Base-by-base conservation (phyloP, 2,113 vertebrate genomes). In the Mormyrus iriodes region DNA sequence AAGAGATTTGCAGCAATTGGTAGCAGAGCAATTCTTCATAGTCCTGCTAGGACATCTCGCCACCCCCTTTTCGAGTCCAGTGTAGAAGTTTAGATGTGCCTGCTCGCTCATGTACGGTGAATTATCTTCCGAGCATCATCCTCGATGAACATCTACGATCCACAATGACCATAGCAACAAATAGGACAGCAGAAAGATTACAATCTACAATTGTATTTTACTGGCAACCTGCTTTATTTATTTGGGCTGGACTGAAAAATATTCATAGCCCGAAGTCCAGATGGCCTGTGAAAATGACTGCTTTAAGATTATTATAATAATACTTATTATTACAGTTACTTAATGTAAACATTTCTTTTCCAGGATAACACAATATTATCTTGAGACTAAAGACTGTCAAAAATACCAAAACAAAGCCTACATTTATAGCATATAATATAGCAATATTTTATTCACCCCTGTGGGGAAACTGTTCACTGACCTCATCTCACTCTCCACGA, bases 11-110 rank as follows among this genome's bases (percentile, higher is more conserved):
- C 49, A 53, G 76, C 73, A 88, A 88, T 82, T 4, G 27, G 51
- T 42, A 55, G 73, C 69, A 82, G 51, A 83, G 49, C 19, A 55
- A 82, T 88, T 82, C 46, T 55, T 88, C 73, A 88, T 27, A 52
- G 49, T 6, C 15, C 73, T 88, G 46, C 27, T 49, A 48, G 21
- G 44, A 88, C 61, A 48, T 35, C 48, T 55, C 73, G 0, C 73
- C 51, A 35, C 27, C 27, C 82, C 82, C 21, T 2, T 24, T 88
- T 42, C 19, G 13, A 42, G 69, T 24, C 15, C 51, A 0, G 15
- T 51, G 35, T 19, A 88, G n/a, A 49, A 88, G 24, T 21, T 21
- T 24, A 53, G 46, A 9, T 42, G 21, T 44, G 49, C 46, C 7
- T 51, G 35, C 73, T 13, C 9, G n/a, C 24, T 86, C 49, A 49